A percentile compares a stretch with the other conserved stretches of the same genome.
Evolutionary conservation across 2,888 invertebrate genomes (phyloP).

Genomic region (Chaetoderma sp.): DNA sequence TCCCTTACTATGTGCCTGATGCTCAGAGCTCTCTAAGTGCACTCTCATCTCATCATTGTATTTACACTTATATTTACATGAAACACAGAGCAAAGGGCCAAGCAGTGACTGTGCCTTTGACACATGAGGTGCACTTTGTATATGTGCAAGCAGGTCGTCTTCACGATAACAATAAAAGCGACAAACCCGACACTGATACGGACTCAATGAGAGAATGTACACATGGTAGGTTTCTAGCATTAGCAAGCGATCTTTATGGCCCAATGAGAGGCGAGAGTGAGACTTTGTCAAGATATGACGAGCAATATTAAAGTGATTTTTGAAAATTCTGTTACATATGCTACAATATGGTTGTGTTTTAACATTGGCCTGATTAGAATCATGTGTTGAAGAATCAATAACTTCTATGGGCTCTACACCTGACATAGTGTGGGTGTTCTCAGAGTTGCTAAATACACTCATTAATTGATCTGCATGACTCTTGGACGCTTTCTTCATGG

Average conservation of each 20-base stretch:
- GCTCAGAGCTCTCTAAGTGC: constrained; percentile 50
- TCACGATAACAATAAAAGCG: constrained; percentile 83
- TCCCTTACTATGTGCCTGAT: constrained; percentile 36
- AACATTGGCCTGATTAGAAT: too few relatives aligned
- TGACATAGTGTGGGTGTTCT: too few relatives aligned
- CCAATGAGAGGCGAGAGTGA: constrained; percentile 79
- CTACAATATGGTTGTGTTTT: too few relatives aligned
- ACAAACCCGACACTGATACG: constrained; percentile 87
- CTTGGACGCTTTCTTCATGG: not conserved
- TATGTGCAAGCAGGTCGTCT: constrained; percentile 75
- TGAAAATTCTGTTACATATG: constrained; percentile 59
- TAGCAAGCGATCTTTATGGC: constrained; percentile 70
- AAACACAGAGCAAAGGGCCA: constrained; percentile 59
- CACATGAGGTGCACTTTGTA: constrained; percentile 46
- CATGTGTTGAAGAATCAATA: too few relatives aligned
- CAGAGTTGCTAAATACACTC: too few relatives aligned
- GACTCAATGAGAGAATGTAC: constrained; percentile 83
- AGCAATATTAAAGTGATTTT: constrained; percentile 57
- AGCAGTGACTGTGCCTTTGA: constrained; percentile 47
- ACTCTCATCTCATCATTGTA: constrained; percentile 46
- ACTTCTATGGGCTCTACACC: too few relatives aligned
- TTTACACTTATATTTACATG: constrained; percentile 51
- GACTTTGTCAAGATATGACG: constrained; percentile 81
- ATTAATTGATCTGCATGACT: not conserved
- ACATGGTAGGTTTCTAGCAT: constrained; percentile 83